Evolutionary conservation across 2,888 invertebrate genomes (phyloP), one percentile per base, ranked within the genome.

Genomic region (Pyralis farinalis): DNA sequence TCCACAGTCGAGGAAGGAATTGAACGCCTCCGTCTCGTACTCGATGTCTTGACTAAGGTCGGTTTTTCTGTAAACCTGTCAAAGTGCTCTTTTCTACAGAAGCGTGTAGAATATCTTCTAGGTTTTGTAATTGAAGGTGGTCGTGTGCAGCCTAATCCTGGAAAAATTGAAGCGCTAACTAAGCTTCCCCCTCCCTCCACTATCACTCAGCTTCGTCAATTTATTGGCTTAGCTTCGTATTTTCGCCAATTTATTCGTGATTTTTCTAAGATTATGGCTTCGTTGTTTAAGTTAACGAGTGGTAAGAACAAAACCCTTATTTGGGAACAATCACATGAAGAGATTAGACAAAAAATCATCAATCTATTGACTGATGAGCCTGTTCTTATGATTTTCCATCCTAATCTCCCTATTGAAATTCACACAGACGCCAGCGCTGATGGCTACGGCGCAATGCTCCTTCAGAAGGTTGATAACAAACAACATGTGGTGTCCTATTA

Each of bases 401-500:
- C 47, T 0, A 40, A 49, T 0, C 7, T 36, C 0, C 51, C 55
- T 0, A 31, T 52, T 0, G 55, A 55, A 12, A 12, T 59, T 0
- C 53, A 59, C 8, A 52, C 51, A 0, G 59, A 59, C 16, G 62
- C 62, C 0, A 59, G 59, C 8, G 28, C 50, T 1, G 44, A 47
- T 0, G 58, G 60, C 1, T 60, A 53, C 16, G 58, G 59, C 0
- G 56, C 55, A 0, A 46, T 60, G 0, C 38, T 60, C 0, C 47
- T 64, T 1, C 63, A 62, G 42, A 53, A 12, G 12, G 37, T 37
- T 10, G 32, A 49, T 2, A 7, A 31, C 5, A 0, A 38, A 0
- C 58, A 45, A 1, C 54, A 56, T 9, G 57, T 55, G 0, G 41
- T 63, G 1, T 49, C 37, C 0, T 63, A 59, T 12, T 60, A 46